Conservation (phyloP, 2,797 vertebrate species). For the Clarias pachynema region DNA sequence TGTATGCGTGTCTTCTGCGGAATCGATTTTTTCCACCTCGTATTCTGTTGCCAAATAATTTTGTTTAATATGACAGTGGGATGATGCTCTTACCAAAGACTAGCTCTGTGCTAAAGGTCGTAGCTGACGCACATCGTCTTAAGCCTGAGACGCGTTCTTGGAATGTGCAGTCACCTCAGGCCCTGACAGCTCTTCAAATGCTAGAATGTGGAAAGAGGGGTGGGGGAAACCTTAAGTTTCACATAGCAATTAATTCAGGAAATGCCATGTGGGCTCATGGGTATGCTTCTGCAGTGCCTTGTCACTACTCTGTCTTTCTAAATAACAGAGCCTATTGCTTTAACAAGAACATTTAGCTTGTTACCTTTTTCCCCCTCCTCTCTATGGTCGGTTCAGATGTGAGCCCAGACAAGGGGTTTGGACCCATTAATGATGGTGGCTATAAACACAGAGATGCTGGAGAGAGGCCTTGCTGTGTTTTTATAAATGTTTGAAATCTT, state of each 20-base stretch:
- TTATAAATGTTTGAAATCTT: neutral
- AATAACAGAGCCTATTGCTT: neutral
- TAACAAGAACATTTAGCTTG: slow-evolving; percentile 30
- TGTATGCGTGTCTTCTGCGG: slow-evolving; percentile 43
- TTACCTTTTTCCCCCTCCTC: neutral
- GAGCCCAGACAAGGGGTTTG: slow-evolving; percentile 1
- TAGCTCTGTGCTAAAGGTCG: slow-evolving; percentile 33
- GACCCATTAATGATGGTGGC: slow-evolving; percentile 38
- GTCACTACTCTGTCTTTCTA: slow-evolving; percentile 33
- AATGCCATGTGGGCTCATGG: slow-evolving; percentile 8
- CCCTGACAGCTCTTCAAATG: slow-evolving; percentile 63
- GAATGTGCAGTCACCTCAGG: slow-evolving; percentile 58
- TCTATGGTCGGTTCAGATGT: slow-evolving; percentile 1
- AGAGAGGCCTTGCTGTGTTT: neutral
- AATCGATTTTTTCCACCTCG: slow-evolving; percentile 60
- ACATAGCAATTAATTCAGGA: slow-evolving; percentile 14
- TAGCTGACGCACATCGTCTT: slow-evolving; percentile 33
- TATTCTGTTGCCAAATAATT: slow-evolving; percentile 61
- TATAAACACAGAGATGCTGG: neutral
- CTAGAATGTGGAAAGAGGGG: slow-evolving; percentile 28
- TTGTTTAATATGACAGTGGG: slow-evolving; percentile 60
- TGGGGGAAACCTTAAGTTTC: slow-evolving; percentile 19
- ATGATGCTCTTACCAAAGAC: slow-evolving; percentile 44
- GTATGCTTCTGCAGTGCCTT: slow-evolving; percentile 4
- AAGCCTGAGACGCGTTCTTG: slow-evolving; percentile 40